Evolutionary conservation across 2,888 invertebrate species (phyloP).

Genomic region (Fabriciana adippe): DNA sequence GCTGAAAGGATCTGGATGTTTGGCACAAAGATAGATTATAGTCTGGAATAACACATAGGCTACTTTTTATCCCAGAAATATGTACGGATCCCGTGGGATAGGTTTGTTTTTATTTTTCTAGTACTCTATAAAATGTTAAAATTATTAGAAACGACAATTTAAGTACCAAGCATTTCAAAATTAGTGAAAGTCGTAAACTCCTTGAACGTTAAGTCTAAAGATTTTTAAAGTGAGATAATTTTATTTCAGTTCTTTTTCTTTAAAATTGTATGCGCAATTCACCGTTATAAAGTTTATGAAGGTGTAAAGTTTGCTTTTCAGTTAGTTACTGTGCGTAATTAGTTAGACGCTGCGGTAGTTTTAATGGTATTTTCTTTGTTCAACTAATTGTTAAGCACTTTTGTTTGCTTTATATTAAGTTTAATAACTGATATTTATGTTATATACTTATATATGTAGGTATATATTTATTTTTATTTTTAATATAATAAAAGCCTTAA

Average conservation of each 20-base stretch:
- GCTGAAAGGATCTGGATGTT: too few relatives aligned
- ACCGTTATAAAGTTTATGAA: slow-evolving; percentile 45
- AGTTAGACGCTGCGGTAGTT: slow-evolving; percentile 54
- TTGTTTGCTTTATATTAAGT: slow-evolving; percentile 43
- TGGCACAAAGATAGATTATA: too few relatives aligned
- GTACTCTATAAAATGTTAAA: too few relatives aligned
- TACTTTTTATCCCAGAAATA: too few relatives aligned
- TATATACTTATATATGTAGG: not conserved
- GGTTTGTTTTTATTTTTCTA: too few relatives aligned
- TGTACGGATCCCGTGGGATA: too few relatives aligned
- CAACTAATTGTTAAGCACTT: slow-evolving; percentile 51
- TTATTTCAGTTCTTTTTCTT: slow-evolving; percentile 30
- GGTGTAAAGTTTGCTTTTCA: slow-evolving; percentile 55
- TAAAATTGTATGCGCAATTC: slow-evolving; percentile 35
- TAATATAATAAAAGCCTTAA: not conserved
- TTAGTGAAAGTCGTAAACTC: slow-evolving; percentile 14
- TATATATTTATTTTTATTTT: slow-evolving; percentile 8
- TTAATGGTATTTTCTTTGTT: slow-evolving; percentile 65
- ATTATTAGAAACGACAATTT: not conserved
- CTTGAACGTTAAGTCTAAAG: slow-evolving; percentile 1
- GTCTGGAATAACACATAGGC: too few relatives aligned
- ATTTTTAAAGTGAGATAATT: slow-evolving; percentile 18
- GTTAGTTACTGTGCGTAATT: slow-evolving; percentile 60
- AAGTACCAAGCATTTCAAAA: not conserved
- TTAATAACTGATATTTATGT: slow-evolving; percentile 16